Evolutionary conservation across 2,113 vertebrate species (phyloP), one percentile per base, ranked within the genome.

Genomic region (Prionailurus viverrinus): DNA sequence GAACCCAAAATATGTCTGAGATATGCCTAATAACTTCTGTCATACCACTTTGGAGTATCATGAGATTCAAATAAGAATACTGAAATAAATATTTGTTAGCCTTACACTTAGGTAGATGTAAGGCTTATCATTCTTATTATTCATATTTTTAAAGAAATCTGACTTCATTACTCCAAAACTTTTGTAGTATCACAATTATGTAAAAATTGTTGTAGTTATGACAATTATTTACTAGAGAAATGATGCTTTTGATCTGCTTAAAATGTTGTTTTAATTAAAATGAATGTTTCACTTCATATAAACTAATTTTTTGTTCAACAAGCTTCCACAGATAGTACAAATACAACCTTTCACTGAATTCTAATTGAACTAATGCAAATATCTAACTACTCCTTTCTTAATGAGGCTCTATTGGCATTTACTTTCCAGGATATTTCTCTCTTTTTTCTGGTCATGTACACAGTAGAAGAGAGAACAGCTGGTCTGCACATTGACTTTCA

Each of bases 111-210:
- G 41, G 18, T 4, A 61, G 39, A 84, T 27, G 29, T 55, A 91
- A 91, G 39, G 13, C 8, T 45, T 81, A 36, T 76, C 61, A 51
- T 65, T 76, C 33, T n/a, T 78, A 58, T 36, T 79, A 65, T 16
- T 69, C 65, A 85, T 39, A 45, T 39, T 45, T 89, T 83, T 73
- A 73, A 95, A 80, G 33, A 93, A 95, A 82, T 94, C 4, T 58
- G 16, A 76, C 36, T 92, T 87, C 31, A 15, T 45, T 93, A n/a
- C 18, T 78, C 25, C 51, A 68, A 84, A 18, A 1, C 41, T 85
- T 83, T 95, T 76, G 25, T 25, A 78, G 29, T 36, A 14, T 92
- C 27, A 53, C 74, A 29, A 66, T 68, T 45, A 48, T 33, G 2
- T 45, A 76, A 87, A 91, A 92, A 71, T 71, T 82, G 14, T 31